Base-by-base conservation (phyloP, 2,888 invertebrate species). In the Coleophora flavipennella region DNA sequence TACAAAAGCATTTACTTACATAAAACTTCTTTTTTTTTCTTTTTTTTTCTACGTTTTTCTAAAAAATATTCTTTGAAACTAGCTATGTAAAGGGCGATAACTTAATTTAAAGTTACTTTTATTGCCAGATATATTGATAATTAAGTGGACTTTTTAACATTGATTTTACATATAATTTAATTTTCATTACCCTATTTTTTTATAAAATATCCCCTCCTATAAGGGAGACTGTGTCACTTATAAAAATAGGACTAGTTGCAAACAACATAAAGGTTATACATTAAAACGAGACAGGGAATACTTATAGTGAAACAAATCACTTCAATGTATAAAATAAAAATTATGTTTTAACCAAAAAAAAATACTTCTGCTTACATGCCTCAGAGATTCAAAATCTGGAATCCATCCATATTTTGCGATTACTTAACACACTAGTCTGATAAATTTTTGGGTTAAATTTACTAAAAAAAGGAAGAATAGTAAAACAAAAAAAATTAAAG, bases 1-100 rank as follows among this genome's bases (percentile, higher is more conserved):
- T 77, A 81, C 69, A 80, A 80, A 77, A 79, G 75, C 72, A 61
- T 65, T n/a, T n/a, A 54, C 59, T 20, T 20, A 20, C 6, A 4
- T 10, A 29, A 10, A 29, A n/a, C n/a, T n/a, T n/a, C n/a, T 62
- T 65, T 73, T 72, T 74, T 65, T 57, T 49, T 43, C 27, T 35
- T 55, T 67, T 65, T 61, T 20, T 20, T 41, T 46, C 48, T 40
- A 33, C 25, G 13, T 36, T 42, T 60, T 67, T 59, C 57, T 55
- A 55, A 44, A 69, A 70, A 70, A 67, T 67, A 67, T 62, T 50
- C 40, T 59, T 59, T 50, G 48, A 55, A 51, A 53, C 48, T 40
- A 62, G 55, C 52, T 55, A 48, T 46, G n/a, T n/a, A n/a, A n/a
- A 52, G 43, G 50, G 45, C 55, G 53, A 53, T 50, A 50, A 52